A percentile compares a stretch with the other conserved stretches of the same genome.
These are phyloP conservation scores for Tarsius wallacei DNA, from an alignment of 2,797 vertebrate species.

Conservation along the genomic window DNA sequence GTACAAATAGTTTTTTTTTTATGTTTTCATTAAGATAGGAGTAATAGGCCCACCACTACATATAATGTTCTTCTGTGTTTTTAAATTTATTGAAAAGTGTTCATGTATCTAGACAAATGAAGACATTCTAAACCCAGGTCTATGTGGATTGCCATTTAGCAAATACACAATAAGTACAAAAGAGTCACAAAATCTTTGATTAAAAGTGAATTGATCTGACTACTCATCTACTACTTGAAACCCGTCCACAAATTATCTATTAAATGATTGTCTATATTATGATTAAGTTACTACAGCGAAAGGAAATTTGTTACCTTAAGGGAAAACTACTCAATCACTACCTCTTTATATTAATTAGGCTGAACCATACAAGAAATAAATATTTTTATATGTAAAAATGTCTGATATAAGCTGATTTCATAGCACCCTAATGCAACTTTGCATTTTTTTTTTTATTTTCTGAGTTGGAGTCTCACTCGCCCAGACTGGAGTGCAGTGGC, in stretches of 20 bases:
- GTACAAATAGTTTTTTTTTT: background rate
- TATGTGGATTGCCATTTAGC: background rate
- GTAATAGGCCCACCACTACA: background rate
- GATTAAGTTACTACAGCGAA: background rate
- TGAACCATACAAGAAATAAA: background rate
- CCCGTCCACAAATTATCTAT: background rate
- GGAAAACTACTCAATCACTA: background rate
- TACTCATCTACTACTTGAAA: background rate
- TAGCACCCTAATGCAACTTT: background rate
- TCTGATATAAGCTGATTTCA: background rate
- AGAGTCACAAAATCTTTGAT: constrained; percentile 2
- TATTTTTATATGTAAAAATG: constrained; percentile 30
- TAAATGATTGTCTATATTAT: background rate
- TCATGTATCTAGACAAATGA: background rate
- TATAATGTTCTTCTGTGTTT: background rate
- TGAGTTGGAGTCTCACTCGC: too few relatives aligned
- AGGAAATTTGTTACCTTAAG: background rate
- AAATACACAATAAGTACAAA: background rate
- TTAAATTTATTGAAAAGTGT: background rate
- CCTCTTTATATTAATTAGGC: background rate
- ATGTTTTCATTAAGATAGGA: background rate
- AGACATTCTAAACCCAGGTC: background rate
- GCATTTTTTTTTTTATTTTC: too few relatives aligned
- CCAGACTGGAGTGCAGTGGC: too few relatives aligned
- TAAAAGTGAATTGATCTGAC: background rate